These are phyloP conservation scores for Lepisosteus osseus DNA, from an alignment of 2,113 vertebrate species.

Conservation along the genomic window DNA sequence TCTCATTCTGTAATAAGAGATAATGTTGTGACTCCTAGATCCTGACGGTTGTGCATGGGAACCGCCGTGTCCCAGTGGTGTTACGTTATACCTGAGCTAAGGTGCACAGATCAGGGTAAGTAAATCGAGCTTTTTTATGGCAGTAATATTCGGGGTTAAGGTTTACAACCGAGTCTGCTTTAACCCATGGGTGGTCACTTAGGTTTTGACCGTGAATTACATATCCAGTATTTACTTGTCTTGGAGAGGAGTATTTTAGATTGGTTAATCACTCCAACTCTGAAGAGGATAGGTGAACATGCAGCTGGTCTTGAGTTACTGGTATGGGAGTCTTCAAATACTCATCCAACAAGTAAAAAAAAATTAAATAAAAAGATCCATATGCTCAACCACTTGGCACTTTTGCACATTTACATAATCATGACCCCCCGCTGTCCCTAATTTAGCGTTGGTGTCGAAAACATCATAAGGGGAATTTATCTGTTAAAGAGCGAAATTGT, in stretches of 20 bases:
- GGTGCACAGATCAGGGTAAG: conserved; percentile 7
- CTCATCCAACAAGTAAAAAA: not conserved
- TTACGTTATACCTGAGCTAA: not conserved
- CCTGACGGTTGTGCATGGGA: not conserved
- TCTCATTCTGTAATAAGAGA: not conserved
- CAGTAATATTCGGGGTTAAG: not conserved
- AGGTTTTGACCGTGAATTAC: not conserved
- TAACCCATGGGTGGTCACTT: not conserved
- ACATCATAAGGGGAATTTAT: not conserved
- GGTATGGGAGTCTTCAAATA: too few relatives aligned
- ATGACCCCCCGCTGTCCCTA: not conserved
- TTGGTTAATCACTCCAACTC: too few relatives aligned
- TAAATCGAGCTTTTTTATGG: conserved; percentile 6
- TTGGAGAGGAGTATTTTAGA: too few relatives aligned
- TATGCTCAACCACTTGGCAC: not conserved
- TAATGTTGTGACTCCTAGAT: not conserved
- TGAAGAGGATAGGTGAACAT: too few relatives aligned
- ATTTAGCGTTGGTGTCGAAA: not conserved
- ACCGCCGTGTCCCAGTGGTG: not conserved
- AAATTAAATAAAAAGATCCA: not conserved
- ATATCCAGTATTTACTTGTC: too few relatives aligned
- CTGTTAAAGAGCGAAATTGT: not conserved
- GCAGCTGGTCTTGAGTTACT: too few relatives aligned
- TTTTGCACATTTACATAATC: not conserved
- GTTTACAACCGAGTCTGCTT: conserved; percentile 3